These are phyloP conservation scores for Astyanax mexicanus DNA, from an alignment of 2,797 vertebrate genomes.

Conservation along the genomic window DNA sequence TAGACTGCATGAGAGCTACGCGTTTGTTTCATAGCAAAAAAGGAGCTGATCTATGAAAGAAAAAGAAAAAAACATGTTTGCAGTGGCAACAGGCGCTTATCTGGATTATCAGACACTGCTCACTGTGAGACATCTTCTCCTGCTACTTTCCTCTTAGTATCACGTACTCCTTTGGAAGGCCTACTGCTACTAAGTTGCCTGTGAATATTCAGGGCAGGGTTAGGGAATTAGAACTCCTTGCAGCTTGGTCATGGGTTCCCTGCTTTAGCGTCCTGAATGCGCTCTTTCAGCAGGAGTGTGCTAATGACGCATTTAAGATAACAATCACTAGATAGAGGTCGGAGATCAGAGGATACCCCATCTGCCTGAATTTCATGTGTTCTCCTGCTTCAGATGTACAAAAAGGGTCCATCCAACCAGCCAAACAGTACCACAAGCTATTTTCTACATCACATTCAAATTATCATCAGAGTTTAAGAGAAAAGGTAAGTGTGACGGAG, in stretches of 20 bases:
- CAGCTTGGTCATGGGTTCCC: conserved; percentile 66
- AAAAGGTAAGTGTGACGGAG: not conserved
- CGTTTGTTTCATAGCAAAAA: conserved; percentile 32
- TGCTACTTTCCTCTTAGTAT: conserved; percentile 14
- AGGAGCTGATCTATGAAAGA: conserved; percentile 8
- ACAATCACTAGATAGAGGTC: conserved; percentile 47
- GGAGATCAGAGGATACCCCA: conserved; percentile 21
- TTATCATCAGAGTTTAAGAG: not conserved
- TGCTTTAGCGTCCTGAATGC: conserved; percentile 66
- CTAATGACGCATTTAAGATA: conserved; percentile 65
- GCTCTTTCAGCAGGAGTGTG: conserved; percentile 65
- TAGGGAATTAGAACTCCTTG: conserved; percentile 26
- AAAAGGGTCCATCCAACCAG: not conserved
- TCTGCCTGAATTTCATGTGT: not conserved
- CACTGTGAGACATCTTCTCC: conserved; percentile 1
- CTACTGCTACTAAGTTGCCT: not conserved
- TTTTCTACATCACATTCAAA: not conserved
- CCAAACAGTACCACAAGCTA: not conserved
- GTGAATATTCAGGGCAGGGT: not conserved
- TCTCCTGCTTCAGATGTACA: not conserved
- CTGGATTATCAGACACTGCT: not conserved
- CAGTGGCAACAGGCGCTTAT: conserved; percentile 39
- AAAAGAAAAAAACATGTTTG: conserved; percentile 40
- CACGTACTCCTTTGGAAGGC: not conserved
- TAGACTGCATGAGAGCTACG: conserved; percentile 24